Evolutionary conservation across 1,140 invertebrate species (phyloP).

Genomic region (Achatina immaculata): DNA sequence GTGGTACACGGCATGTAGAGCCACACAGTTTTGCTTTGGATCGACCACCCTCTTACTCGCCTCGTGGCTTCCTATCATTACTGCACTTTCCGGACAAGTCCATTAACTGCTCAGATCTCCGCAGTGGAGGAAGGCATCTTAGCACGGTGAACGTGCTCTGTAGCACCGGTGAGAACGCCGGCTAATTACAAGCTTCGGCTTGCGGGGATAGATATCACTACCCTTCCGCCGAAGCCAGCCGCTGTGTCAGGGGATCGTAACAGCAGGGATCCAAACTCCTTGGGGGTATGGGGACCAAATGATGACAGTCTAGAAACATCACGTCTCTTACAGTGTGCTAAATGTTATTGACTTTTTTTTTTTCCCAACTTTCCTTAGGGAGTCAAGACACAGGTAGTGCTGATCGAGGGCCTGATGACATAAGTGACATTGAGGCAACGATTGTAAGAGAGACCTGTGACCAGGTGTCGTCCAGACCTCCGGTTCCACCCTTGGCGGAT

Average conservation of each 20-base stretch:
- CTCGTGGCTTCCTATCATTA: too few species aligned
- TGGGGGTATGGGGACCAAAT: not conserved
- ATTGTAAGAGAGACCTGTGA: slow-evolving; percentile 12
- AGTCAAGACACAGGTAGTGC: not conserved
- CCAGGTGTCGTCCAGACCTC: not conserved
- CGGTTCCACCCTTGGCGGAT: not conserved
- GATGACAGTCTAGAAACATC: not conserved
- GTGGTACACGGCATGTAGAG: too few species aligned
- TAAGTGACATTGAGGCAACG: slow-evolving; percentile 19
- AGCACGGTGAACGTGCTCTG: too few species aligned
- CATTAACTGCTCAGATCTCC: too few species aligned
- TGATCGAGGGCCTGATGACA: not conserved
- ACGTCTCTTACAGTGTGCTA: not conserved
- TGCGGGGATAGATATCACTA: too few species aligned
- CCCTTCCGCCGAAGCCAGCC: too few species aligned
- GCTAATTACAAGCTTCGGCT: too few species aligned
- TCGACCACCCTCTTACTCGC: too few species aligned
- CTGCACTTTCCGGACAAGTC: too few species aligned
- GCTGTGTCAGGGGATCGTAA: not conserved
- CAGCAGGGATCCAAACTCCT: not conserved
- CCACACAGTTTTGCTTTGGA: too few species aligned
- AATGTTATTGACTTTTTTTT: not conserved
- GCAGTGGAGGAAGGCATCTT: too few species aligned
- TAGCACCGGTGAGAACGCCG: too few species aligned
- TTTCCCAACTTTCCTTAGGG: not conserved